phyloP scores from a whole-genome alignment of 2,888 invertebrate species.

The Cryptocephalus moraei region DNA sequence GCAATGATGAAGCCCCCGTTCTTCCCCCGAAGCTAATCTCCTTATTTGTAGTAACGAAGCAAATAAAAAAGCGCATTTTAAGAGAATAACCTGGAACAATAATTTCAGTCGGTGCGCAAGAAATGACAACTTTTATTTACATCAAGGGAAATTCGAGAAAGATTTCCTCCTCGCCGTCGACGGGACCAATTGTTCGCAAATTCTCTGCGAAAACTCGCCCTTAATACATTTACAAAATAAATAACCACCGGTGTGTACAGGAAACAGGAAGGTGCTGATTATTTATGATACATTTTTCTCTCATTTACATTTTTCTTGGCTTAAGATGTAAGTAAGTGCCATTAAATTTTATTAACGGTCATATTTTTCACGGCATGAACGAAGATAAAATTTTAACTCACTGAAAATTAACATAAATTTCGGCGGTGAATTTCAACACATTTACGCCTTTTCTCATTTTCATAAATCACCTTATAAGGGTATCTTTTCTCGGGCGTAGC shows the following conservation, averaged over 20 bases:
- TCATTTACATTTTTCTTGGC: conserved; percentile 38
- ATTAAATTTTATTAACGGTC: conserved; percentile 35
- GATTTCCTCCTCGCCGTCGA: conserved; percentile 29
- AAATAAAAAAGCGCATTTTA: conserved; percentile 11
- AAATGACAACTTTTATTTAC: conserved; percentile 38
- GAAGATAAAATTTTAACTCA: neutral
- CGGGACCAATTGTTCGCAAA: conserved; percentile 29
- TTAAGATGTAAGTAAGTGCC: conserved; percentile 31
- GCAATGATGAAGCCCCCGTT: too few species aligned
- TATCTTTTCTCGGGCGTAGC: too few species aligned
- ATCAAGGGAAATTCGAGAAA: conserved; percentile 37
- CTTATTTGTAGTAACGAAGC: conserved; percentile 7
- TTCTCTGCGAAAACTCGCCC: conserved; percentile 26
- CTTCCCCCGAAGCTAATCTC: conserved; percentile 4
- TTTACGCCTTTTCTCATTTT: too few species aligned
- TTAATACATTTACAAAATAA: conserved; percentile 36
- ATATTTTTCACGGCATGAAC: conserved; percentile 16
- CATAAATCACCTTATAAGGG: too few species aligned
- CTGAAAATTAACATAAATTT: neutral
- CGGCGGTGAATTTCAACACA: neutral
- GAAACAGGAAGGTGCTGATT: conserved; percentile 37
- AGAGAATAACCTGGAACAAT: conserved; percentile 21
- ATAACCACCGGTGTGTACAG: conserved; percentile 30
- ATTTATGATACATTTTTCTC: conserved; percentile 38
- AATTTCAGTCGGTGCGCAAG: conserved; percentile 25